Base-by-base conservation (phyloP, 2,113 vertebrate genomes). In the Chlorodrepanis virens region DNA sequence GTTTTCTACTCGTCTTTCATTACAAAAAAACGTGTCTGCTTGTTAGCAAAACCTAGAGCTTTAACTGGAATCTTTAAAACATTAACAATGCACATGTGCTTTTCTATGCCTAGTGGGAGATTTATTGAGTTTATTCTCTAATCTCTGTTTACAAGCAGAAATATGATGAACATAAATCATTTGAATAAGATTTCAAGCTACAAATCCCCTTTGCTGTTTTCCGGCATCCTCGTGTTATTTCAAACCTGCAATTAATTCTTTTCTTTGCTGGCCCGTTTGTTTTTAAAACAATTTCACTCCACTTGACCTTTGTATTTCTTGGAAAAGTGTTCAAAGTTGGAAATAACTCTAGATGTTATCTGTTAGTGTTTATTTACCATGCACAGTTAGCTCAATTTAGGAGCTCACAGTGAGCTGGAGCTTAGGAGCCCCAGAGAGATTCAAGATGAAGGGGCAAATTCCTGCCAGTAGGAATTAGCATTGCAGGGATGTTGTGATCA, bases 91-190 rank as follows among this genome's bases (percentile, higher is more conserved):
- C 77, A 91, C 92, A 85, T 93, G 83, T 94, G 76, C 28, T 68
- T 93, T 87, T 44, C 92, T 89, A 4, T 56, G 84, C 52, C 74
- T 96, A 95, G 72, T 80, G 82, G 87, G 90, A 87, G 69, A 97
- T 93, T 90, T 94, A 86, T 92, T 76, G 61, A 94, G 78, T 96
- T 92, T 95, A 87, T 95, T 93, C 93, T 84, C 87, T 94, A 91
- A 96, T 93, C 94, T 94, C 84, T 96, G 94, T 94, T 94, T 95
- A 94, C 94, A 92, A 94, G 95, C 90, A 95, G 93, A 95, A 96
- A 94, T 94, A 89, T 92, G 82, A 87, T 0, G 13, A 96, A 87
- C 77, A 87, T 90, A 85, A 94, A 96, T 94, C n/a, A 92, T 72
- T 90, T 86, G 71, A 91, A 77, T 54, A 89, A 92, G 81, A 78